Evolutionary conservation across 2,888 invertebrate genomes (phyloP), one percentile per base, ranked within the genome.

Genomic region (Lordiphosa fenestrarum): DNA sequence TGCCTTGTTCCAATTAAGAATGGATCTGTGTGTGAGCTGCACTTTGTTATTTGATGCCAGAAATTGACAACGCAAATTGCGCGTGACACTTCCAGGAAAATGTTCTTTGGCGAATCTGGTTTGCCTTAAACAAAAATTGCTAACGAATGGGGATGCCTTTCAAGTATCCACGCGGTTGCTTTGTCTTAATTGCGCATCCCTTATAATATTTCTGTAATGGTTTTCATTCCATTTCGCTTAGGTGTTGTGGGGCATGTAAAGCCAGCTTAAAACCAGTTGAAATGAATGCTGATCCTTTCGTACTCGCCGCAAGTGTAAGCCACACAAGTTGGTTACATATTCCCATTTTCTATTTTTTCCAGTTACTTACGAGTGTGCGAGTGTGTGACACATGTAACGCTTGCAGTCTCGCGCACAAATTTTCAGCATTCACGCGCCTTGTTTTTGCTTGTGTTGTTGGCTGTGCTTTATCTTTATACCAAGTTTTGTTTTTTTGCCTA

Each of bases 321-420:
- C 58, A 35, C 37, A 49, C 51, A 40, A 44, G 30, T 46, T 49
- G 48, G 39, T 58, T 53, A 39, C 39, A 40, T 12, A 49, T 30
- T 47, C 15, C 21, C n/a, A 12, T 40, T 49, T 19, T 37, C 40
- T 41, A 23, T 55, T 21, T 41, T 33, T 57, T 46, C 30, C 49
- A 48, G 41, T 39, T 35, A 33, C 44, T 15, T 21, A 33, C 23
- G 33, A 36, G 41, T 19, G 6, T 37, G 39, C 36, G 53, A 51
- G 19, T 41, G 42, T 51, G 52, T 57, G 48, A 61, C 64, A 70
- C 64, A 61, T 73, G 73, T 71, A 80, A 53, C 53, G 56, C 64
- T 58, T 53, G 66, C 73, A 76, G 64, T 59, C 42, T 55, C 46
- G 44, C 46, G 44, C 42, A 57, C 66, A 71, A 59, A 51, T 54